phyloP scores from a whole-genome alignment of 2,888 invertebrate species.

The Copidosoma aretas region DNA sequence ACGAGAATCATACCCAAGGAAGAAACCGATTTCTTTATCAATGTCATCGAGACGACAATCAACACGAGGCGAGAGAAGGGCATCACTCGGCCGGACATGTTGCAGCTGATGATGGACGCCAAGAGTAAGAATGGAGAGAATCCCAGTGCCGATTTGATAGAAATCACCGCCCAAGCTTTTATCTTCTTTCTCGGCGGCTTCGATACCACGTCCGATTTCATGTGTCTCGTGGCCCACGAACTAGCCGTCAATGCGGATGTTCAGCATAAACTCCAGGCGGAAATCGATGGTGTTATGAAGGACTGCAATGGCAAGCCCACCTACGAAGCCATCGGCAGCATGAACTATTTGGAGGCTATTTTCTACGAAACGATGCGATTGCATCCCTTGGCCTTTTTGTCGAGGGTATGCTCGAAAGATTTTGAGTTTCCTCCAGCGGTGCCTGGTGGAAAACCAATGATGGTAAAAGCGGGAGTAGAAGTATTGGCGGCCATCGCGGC shows the following conservation, averaged over 20 bases:
- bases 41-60: constrained; percentile 3
- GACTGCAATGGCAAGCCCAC: constrained; percentile 55
- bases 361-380: constrained; percentile 53
- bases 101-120: constrained; percentile 19
- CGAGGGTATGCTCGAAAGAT: constrained; percentile 49
- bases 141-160: constrained; percentile 3
- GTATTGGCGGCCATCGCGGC: constrained; percentile 52
- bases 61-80: constrained; percentile 1
- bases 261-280: constrained; percentile 60
- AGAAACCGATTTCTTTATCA: constrained; percentile 6
- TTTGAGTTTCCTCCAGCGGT: constrained; percentile 50
- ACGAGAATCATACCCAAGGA: constrained; percentile 23
- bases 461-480: constrained; percentile 50
- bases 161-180: constrained; percentile 63
- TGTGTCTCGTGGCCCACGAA: constrained; percentile 45
- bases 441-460: constrained; percentile 49
- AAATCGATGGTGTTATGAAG: constrained; percentile 50
- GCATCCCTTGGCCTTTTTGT: constrained; percentile 48
- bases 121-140: background rate
- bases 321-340: constrained; percentile 61
- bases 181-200: constrained; percentile 54
- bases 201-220: constrained; percentile 44
- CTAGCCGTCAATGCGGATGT: constrained; percentile 59
- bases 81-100: constrained; percentile 13
- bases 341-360: constrained; percentile 67